Evolutionary conservation across 2,113 vertebrate species (phyloP), one percentile per base, ranked within the genome.

Genomic region (Tauraco erythrolophus): DNA sequence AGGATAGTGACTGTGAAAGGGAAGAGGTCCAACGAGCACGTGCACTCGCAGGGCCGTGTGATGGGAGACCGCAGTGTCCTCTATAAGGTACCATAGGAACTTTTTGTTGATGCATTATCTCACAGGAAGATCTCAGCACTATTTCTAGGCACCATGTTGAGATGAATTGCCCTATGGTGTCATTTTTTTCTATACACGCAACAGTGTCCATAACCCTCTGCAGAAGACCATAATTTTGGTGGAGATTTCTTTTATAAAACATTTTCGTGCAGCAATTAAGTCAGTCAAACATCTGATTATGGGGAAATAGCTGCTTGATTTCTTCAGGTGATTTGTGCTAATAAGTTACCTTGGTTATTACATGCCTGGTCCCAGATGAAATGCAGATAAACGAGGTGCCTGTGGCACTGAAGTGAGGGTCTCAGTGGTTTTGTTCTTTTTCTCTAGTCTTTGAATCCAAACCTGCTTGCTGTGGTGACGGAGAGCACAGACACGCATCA

Each of bases 21-120:
- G 60, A 99, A 99, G 89, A 98, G 99, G 57, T 98, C 98, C 90
- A 99, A 98, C 1, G 99, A 99, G 96, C 99, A 99, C 0, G 99
- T 99, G 35, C 99, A 99, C 91, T 99, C 99, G 1, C 99, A 99
- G 97, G 99, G 99, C 83, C 98, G 99, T 1, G 99, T 99, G 43
- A 99, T 99, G 99, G 99, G 99, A 8, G 99, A 99, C 92, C 99
- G 99, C 60, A 99, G 99, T 5, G 99, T 99, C 54, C 99, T 99
- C 39, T 99, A 99, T 58, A 99, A 99, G 99, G 99, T 99, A 96
- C 5, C 0, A 0, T 7, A 14, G 39, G 30, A 28, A 27, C 58
- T 85, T 57, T 13, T 22, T 14, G 3, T 17, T 22, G n/a, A 19
- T 60, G 8, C 6, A 1, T 83, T 64, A 12, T n/a, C 51, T 51